phyloP scores from a whole-genome alignment of 2,888 invertebrate species.

The Troides helena region DNA sequence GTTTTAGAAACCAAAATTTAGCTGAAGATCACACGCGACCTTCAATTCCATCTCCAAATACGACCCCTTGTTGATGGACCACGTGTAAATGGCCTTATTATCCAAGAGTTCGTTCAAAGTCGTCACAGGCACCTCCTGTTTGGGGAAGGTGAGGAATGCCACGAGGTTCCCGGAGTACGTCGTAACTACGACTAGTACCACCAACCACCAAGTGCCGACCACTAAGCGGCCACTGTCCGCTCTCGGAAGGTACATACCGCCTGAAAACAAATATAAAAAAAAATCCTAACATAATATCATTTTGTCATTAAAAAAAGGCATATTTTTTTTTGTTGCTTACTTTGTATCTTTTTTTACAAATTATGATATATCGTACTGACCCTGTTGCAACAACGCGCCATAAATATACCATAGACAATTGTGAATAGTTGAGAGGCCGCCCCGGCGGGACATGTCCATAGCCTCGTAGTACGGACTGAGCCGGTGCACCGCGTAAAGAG shows the following conservation, averaged over 20 bases:
- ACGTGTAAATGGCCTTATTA: slow-evolving; percentile 80
- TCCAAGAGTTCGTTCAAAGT: slow-evolving; percentile 84
- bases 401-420: slow-evolving; percentile 94
- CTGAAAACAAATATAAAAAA: slow-evolving; percentile 58
- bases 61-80: slow-evolving; percentile 89
- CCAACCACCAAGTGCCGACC: slow-evolving; percentile 95
- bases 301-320: too few species aligned
- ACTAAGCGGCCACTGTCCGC: slow-evolving; percentile 92
- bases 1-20: too few species aligned
- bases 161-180: slow-evolving; percentile 96
- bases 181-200: slow-evolving; percentile 92
- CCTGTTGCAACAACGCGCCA: slow-evolving; percentile 94
- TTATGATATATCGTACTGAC: slow-evolving; percentile 64
- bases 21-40: slow-evolving; percentile 40
- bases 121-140: slow-evolving; percentile 86
- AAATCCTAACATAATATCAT: too few species aligned
- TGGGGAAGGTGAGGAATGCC: slow-evolving; percentile 94
- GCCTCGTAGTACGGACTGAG: slow-evolving; percentile 86
- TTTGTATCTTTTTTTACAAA: neutral
- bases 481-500: slow-evolving; percentile 86
- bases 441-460: slow-evolving; percentile 75
- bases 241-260: slow-evolving; percentile 91
- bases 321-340: too few species aligned
- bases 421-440: slow-evolving; percentile 81
- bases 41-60: slow-evolving; percentile 83